Percentiles rank a stretch among this genome's conserved stretches.
phyloP scores from a whole-genome alignment of 1,140 invertebrate species.

The Sarcophaga peregrina region DNA sequence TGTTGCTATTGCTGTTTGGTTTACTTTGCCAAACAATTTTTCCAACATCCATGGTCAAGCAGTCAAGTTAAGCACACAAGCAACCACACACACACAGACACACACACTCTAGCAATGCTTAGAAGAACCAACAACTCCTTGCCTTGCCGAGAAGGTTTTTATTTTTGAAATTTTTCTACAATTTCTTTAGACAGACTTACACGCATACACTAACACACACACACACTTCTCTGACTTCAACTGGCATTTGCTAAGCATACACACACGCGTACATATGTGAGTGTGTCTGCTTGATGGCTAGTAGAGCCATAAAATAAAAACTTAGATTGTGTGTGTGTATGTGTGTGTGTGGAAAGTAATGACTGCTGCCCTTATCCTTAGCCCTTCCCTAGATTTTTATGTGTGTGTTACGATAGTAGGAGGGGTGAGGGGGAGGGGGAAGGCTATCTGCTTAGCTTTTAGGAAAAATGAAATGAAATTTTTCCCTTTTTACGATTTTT shows the following conservation, averaged over 20 bases:
- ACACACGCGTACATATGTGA: constrained; percentile 3
- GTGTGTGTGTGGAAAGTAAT: too few relatives aligned
- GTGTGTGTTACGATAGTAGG: too few relatives aligned
- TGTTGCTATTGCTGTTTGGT: not conserved
- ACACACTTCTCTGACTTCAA: not conserved
- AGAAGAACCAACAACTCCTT: too few relatives aligned
- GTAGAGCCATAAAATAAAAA: too few relatives aligned
- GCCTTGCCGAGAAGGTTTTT: constrained; percentile 1
- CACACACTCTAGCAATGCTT: too few relatives aligned
- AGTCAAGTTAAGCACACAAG: constrained; percentile 34
- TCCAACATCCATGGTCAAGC: constrained; percentile 37
- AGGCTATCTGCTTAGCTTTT: not conserved
- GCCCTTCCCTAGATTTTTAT: too few relatives aligned
- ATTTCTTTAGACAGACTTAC: not conserved
- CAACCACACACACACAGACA: too few relatives aligned
- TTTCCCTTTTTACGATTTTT: not conserved
- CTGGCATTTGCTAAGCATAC: not conserved
- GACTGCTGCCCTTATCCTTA: too few relatives aligned
- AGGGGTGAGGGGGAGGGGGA: too few relatives aligned
- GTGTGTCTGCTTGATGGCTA: too few relatives aligned
- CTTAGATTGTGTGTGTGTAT: too few relatives aligned
- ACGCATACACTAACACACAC: not conserved
- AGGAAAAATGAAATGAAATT: constrained; percentile 23
- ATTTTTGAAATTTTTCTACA: not conserved
- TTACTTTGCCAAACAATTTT: constrained; percentile 36